Percentiles rank a stretch among this genome's conserved stretches.
phyloP scores from a whole-genome alignment of 2,113 vertebrate species.

The Argyrosomus japonicus region DNA sequence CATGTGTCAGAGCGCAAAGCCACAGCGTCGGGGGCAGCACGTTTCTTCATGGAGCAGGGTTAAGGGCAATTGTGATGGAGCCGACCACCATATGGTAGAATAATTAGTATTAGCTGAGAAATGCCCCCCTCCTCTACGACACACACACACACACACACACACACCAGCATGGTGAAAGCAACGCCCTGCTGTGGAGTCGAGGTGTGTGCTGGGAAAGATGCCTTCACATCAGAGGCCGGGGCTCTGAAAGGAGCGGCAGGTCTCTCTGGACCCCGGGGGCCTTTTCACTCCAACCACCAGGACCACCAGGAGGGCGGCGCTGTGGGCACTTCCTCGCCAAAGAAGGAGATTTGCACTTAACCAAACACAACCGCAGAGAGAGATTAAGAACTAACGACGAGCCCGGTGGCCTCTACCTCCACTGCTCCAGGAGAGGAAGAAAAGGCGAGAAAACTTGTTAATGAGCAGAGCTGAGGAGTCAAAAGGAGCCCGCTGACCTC shows the following conservation, averaged over 20 bases:
- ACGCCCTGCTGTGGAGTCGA: slow-evolving; percentile 87
- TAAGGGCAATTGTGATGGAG: slow-evolving; percentile 88
- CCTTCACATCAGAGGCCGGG: slow-evolving; percentile 90
- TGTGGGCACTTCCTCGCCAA: slow-evolving; percentile 65
- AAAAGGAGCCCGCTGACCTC: slow-evolving; percentile 37
- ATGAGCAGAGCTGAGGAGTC: slow-evolving; percentile 53
- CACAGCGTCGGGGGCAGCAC: slow-evolving; percentile 60
- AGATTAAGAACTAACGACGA: slow-evolving; percentile 62
- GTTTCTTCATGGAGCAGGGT: slow-evolving; percentile 86
- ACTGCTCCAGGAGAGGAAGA: slow-evolving; percentile 28
- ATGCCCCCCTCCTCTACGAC: slow-evolving; percentile 68
- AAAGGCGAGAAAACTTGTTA: slow-evolving; percentile 36
- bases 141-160: slow-evolving; percentile 44
- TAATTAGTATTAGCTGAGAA: slow-evolving; percentile 97
- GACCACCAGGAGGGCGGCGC: slow-evolving; percentile 76
- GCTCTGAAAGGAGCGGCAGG: slow-evolving; percentile 72
- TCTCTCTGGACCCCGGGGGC: slow-evolving; percentile 32
- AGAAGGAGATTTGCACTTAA: slow-evolving; percentile 64
- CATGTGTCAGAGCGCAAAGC: slow-evolving; percentile 95
- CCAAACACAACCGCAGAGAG: slow-evolving; percentile 59
- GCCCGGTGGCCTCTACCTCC: slow-evolving; percentile 50
- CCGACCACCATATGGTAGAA: slow-evolving; percentile 95
- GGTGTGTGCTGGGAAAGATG: slow-evolving; percentile 86
- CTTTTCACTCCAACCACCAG: slow-evolving; percentile 48
- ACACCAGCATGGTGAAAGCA: slow-evolving; percentile 75